Base-by-base conservation (phyloP, 2,888 invertebrate species). In the Oscheius sp. region DNA sequence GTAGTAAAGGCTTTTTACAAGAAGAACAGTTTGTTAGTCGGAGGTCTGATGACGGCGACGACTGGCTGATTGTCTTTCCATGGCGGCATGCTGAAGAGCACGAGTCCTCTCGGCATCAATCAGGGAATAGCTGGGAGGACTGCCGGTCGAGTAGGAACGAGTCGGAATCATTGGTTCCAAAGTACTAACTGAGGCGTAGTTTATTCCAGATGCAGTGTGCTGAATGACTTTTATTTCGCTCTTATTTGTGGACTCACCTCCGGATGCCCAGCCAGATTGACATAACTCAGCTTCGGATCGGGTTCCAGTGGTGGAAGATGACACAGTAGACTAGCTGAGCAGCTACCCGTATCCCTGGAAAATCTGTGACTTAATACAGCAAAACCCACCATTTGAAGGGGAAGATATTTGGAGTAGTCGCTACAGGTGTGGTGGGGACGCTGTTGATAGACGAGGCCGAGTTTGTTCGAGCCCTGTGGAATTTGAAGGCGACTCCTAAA, bases 41-140 rank as follows among this genome's bases (percentile, higher is more conserved):
- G 50, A 48, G 21, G 63, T 21, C 29, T 48, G 47, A 63, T 63
- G 63, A 63, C 63, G 63, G 7, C 53, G 53, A 11, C 48, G 42
- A 29, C 47, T 62, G 10, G 47, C 63, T 1, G 32, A 29, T n/a
- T 42, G 9, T 29, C 50, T 42, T n/a, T 63, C 63, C 29, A 63
- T 21, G 47, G 63, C 63, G 7, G 63, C 63, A n/a, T 21, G 21
- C 47, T 74, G 74, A n/a, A 74, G 55, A 37, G 74, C 74, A 37
- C 48, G 33, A 33, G 74, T 74, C 42, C 59, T 70, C 48, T 70
- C 70, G 3, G 70, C 13, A 48, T 74, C 74, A 37, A 74, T 74
- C 13, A 37, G n/a, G 9, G 74, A 51, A 60, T 74, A 74, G 37
- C 70, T 74, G 4, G 33, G 33, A 5, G 42, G 42, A 42, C 13